Base-by-base conservation (phyloP, 2,113 vertebrate species). In the Hypanus sabinus region DNA sequence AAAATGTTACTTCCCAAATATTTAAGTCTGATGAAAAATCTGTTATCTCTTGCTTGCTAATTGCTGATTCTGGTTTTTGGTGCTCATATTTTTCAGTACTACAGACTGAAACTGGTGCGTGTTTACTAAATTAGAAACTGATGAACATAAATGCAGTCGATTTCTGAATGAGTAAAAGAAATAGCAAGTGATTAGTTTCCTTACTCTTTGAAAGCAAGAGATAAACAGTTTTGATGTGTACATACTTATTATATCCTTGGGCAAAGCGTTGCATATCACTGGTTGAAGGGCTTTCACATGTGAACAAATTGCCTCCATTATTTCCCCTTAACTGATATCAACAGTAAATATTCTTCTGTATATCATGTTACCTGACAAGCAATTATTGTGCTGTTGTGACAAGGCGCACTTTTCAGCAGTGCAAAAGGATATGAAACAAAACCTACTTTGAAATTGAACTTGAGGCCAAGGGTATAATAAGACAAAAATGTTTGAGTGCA, bases 51-150 rank as follows among this genome's bases (percentile, higher is more conserved):
- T 93, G 91, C 91, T 93, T 27, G 12, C 70, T 38, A 24, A 65
- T 92, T 92, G 36, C 71, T 73, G 70, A 93, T 73, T 55, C 91
- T 73, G 24, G 70, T 93, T 93, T 46, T 36, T 55, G 91, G 70
- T 55, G 33, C 70, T 55, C 24, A 16, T 46, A 73, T 93, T 73
- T 55, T 18, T 75, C 46, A 93, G 70, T 75, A 46, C 70, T 92
- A 92, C 62, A 27, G 68, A 71, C 68, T 71, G 68, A 73, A 71
- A 75, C 70, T 73, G 36, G 65, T 30, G 68, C 30, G 16, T 70
- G n/a, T 6, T 92, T 36, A 92, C 68, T 8, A 71, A 36, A 38
- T 92, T 20, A 71, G 68, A 71, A 38, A 93, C 68, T 12, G 27
- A 38, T 75, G 14, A 36, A 38, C 33, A 92, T 73, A 36, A 33